These are phyloP conservation scores for Lepisosteus osseus DNA, from an alignment of 2,113 vertebrate genomes.

Conservation along the genomic window DNA sequence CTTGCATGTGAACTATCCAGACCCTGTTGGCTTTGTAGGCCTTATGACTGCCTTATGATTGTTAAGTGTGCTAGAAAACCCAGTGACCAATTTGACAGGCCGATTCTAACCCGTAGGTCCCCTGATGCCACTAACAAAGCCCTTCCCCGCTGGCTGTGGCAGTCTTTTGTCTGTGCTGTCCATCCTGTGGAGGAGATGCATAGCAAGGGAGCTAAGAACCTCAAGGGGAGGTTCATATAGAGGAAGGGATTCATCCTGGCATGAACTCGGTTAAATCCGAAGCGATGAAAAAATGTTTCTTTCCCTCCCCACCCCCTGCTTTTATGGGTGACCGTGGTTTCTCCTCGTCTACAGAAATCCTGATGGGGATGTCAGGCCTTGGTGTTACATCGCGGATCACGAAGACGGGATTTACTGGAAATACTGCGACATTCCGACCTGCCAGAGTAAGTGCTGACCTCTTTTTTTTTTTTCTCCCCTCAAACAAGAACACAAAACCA, in stretches of 20 bases:
- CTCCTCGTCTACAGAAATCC: conserved; percentile 76
- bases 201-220: conserved; percentile 19
- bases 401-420: conserved; percentile 95
- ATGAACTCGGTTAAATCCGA: conserved; percentile 33
- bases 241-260: conserved; percentile 1
- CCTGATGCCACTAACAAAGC: not conserved
- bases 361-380: conserved; percentile 91
- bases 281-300: conserved; percentile 22
- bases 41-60: no score
- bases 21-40: no score
- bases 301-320: not conserved
- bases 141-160: conserved; percentile 4
- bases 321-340: not conserved
- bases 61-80: conserved; percentile 1
- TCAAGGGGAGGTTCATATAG: conserved; percentile 23
- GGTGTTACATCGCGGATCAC: conserved; percentile 90
- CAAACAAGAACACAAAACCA: not conserved
- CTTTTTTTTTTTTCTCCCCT: not conserved
- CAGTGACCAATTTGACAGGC: not conserved
- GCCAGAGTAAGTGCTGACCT: conserved; percentile 79
- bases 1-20: no score
- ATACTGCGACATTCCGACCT: conserved; percentile 90
- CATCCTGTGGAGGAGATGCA: conserved; percentile 29
- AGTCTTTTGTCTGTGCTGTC: conserved; percentile 5
- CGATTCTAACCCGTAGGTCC: not conserved